Evolutionary conservation across 2,888 invertebrate genomes (phyloP).

Genomic region (Tenthredo mesomela): DNA sequence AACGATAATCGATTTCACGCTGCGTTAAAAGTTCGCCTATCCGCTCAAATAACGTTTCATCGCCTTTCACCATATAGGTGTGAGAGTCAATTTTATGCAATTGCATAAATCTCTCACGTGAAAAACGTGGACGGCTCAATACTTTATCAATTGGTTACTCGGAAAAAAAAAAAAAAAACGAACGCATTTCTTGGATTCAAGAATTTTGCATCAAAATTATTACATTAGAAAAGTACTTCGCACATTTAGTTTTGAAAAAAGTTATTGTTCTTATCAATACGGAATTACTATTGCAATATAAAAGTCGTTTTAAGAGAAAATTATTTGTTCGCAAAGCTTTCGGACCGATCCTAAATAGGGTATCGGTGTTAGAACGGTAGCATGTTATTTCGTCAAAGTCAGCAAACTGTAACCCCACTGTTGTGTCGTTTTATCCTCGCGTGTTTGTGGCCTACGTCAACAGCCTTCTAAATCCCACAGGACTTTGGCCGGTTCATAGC

Average conservation of each 20-base stretch:
- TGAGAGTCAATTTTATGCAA: conserved; percentile 6
- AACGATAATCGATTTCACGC: conserved; percentile 69
- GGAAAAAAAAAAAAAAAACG: neutral
- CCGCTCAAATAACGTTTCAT: conserved; percentile 62
- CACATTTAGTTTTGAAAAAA: neutral
- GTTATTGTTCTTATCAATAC: neutral
- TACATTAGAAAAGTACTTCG: neutral
- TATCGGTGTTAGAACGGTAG: conserved; percentile 17
- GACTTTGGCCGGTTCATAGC: conserved; percentile 24
- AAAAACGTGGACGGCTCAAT: neutral
- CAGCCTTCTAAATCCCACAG: conserved; percentile 45
- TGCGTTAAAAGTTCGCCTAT: conserved; percentile 56
- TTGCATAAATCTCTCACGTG: neutral
- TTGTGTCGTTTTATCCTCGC: conserved; percentile 42
- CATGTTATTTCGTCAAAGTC: conserved; percentile 42
- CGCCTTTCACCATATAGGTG: conserved; percentile 59
- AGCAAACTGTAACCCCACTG: conserved; percentile 36
- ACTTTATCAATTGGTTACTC: neutral
- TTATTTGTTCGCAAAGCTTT: neutral
- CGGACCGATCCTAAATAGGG: neutral
- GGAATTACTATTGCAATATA: neutral
- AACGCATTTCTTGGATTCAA: neutral
- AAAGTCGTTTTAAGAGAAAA: neutral
- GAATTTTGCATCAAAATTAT: neutral
- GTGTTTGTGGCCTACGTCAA: conserved; percentile 45